These are phyloP conservation scores for Pseudorhiza aurosa DNA, from an alignment of 30 jellyfish, hydroid and myxozoan species.

Conservation along the genomic window DNA sequence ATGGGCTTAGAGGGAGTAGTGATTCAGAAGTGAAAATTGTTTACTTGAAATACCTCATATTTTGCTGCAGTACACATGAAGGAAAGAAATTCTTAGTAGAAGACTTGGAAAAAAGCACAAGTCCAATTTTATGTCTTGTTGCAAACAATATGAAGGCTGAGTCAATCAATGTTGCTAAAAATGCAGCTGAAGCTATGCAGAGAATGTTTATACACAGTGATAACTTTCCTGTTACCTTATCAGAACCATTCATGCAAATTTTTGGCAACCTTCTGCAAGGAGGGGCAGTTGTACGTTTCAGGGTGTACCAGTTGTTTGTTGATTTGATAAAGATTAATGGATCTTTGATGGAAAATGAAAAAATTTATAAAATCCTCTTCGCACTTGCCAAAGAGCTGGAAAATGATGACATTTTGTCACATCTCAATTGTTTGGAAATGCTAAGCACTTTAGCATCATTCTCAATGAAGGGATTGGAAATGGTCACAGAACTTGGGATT, in stretches of 20 bases:
- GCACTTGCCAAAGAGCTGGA: conserved; percentile 43
- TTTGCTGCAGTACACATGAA: neutral
- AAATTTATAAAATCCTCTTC: conserved; percentile 8
- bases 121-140: neutral
- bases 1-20: neutral
- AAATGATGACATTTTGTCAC: conserved; percentile 65
- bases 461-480: conserved; percentile 52
- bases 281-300: conserved; percentile 67
- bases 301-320: conserved; percentile 82
- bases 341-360: neutral
- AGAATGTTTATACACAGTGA: neutral
- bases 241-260: conserved; percentile 26
- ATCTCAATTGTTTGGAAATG: conserved; percentile 77
- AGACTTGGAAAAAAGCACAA: neutral
- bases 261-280: conserved; percentile 20
- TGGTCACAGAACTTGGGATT: conserved; percentile 42
- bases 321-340: conserved; percentile 11
- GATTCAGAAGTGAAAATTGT: conserved; percentile 16
- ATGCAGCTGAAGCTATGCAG: conserved; percentile 34
- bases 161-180: conserved; percentile 29
- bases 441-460: conserved; percentile 58
- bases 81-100: conserved; percentile 17
- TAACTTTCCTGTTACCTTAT: conserved; percentile 2
- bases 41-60: conserved; percentile 29
- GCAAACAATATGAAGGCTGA: conserved; percentile 7